Percentiles rank a stretch among this genome's conserved stretches.
These are phyloP conservation scores for Anagyrus pseudococci DNA, from an alignment of 2,888 invertebrate species.

Conservation along the genomic window DNA sequence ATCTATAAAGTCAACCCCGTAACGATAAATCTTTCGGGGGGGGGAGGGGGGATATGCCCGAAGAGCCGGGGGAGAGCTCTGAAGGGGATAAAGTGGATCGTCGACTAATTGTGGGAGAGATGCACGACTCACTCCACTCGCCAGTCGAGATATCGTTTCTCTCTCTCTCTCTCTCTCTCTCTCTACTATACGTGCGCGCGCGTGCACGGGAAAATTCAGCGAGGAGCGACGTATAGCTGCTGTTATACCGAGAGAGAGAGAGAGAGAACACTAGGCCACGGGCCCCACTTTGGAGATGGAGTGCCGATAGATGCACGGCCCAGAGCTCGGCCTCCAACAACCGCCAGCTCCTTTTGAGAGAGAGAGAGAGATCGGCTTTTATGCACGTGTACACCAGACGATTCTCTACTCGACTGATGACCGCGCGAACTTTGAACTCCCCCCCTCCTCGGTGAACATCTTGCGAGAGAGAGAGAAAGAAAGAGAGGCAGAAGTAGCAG, in stretches of 20 bases:
- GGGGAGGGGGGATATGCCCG: conserved; percentile 19
- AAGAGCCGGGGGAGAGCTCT: conserved; percentile 43
- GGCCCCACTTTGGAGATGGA: no score
- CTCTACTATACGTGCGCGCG: background rate
- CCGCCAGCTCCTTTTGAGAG: conserved; percentile 9
- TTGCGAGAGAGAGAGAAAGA: no score
- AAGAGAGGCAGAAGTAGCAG: no score
- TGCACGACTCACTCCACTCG: conserved; percentile 56
- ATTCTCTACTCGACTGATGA: conserved; percentile 44
- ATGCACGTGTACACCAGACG: conserved; percentile 17
- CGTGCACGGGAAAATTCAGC: conserved; percentile 18
- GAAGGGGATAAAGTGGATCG: conserved; percentile 59
- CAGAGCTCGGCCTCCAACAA: conserved; percentile 44
- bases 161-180: conserved; percentile 8
- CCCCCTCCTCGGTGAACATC: conserved; percentile 7
- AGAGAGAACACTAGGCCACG: conserved; percentile 11
- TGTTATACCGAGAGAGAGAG: conserved; percentile 20
- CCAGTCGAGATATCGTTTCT: conserved; percentile 34
- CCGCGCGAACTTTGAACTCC: conserved; percentile 42
- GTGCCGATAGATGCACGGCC: no score
- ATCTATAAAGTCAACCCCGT: conserved; percentile 53
- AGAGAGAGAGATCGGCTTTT: conserved; percentile 8
- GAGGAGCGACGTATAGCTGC: background rate
- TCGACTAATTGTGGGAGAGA: conserved; percentile 60
- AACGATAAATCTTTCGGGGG: conserved; percentile 57